Evolutionary conservation across 1,140 invertebrate genomes (phyloP).

Genomic region (Temnothorax curvispinosus): DNA sequence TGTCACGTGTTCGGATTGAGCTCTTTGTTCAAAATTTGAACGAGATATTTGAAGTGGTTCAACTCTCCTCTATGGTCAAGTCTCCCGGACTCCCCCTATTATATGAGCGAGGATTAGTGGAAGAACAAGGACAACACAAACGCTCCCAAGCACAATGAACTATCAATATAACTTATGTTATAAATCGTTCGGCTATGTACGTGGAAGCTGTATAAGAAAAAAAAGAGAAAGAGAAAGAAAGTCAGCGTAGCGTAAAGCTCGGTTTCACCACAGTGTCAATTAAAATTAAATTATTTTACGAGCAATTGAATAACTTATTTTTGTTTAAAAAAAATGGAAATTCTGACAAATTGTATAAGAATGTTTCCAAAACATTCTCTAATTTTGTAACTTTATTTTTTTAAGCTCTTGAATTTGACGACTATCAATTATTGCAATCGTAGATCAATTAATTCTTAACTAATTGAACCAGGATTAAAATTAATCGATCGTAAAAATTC

Average conservation of each 20-base stretch:
- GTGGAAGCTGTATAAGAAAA: slow-evolving; percentile 7
- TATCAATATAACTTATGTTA: slow-evolving; percentile 1
- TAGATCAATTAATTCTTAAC: background rate
- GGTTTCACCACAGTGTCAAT: background rate
- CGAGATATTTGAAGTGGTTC: too few relatives aligned
- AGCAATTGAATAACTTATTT: background rate
- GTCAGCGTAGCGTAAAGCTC: slow-evolving; percentile 4
- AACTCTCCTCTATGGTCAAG: too few relatives aligned
- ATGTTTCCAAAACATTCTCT: background rate
- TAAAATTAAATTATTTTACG: background rate
- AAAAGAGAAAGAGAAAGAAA: slow-evolving; percentile 30
- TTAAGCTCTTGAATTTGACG: background rate
- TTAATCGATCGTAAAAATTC: background rate
- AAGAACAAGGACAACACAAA: slow-evolving; percentile 75
- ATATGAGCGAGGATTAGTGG: slow-evolving; percentile 61
- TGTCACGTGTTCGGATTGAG: too few relatives aligned
- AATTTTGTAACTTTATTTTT: background rate
- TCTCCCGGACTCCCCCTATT: too few relatives aligned
- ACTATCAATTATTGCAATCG: background rate
- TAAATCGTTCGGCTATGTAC: background rate
- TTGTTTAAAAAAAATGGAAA: background rate
- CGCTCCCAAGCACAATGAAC: slow-evolving; percentile 45
- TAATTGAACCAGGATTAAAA: background rate
- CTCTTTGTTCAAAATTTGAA: too few relatives aligned
- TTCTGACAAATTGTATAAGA: background rate